Base-by-base conservation (phyloP, 2,888 invertebrate genomes). In the Bugula neritina region DNA sequence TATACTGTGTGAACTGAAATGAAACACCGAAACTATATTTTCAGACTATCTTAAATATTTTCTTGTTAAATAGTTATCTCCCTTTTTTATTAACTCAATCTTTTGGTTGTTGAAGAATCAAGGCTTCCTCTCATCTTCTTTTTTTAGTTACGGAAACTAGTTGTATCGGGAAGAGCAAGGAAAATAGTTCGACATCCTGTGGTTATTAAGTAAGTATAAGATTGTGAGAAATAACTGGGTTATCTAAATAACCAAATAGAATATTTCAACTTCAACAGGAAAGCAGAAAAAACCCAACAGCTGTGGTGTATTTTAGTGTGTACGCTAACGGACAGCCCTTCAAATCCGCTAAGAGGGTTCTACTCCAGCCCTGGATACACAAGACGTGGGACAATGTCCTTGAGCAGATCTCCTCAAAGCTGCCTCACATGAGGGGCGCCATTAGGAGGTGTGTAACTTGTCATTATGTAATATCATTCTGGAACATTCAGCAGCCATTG, bases 321-420 rank as follows among this genome's bases (percentile, higher is more conserved):
- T 63, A 31, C 31, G 63, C 34, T 17, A 63, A 63, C n/a, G 63
- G 63, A 31, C 25, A 63, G 63, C 63, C 63, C 2, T n/a, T 63
- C 2, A 63, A 27, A n/a, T 31, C 63, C 10, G 63, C 63, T 10
- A 63, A 63, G 63, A 63, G 63, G n/a, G 63, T 63, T 27, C n/a
- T 63, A 34, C 27, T 63, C 10, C 63, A 63, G 31, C 63, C 63
- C 2, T 63, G 63, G 63, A 31, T 63, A 63, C 63, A 63, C 63
- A 63, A 63, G 34, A 63, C 63, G 2, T 63, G 63, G 63, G 63
- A 63, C 31, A 63, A 63, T 31, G 63, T 63, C 2, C 63, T 63
- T 63, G 63, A 63, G 31, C 63, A 63, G n/a, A 63, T 63, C 5
- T 27, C 63, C 5, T 29, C 31, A 5, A 63, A 63, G n/a, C 25